Evolutionary conservation across 2,888 invertebrate species (phyloP), one percentile per base, ranked within the genome.

Genomic region (Bugula neritina): DNA sequence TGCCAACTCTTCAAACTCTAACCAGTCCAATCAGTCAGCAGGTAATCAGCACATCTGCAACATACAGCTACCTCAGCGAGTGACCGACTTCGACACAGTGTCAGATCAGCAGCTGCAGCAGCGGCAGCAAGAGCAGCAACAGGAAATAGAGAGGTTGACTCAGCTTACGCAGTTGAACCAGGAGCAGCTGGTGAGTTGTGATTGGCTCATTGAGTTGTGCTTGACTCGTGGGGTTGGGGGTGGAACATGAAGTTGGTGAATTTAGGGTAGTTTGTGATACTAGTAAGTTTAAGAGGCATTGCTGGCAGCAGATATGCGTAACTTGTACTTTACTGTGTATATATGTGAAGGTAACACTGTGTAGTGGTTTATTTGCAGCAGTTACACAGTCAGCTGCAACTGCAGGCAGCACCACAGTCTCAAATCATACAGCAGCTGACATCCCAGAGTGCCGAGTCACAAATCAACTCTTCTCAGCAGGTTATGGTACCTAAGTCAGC

Each of bases 121-220:
- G 63, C 63, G 31, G 31, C 27, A 63, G 63, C 31, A 63, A 27
- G 63, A 63, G 63, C 63, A 63, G 31, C 63, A 63, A 27, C 63
- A 63, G 63, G 63, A 63, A 27, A 63, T 63, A 63, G 63, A 27
- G 10, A 63, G 63, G n/a, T n/a, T 63, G 5, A 63, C 63, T 63
- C 63, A 63, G 63, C 31, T 63, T 13, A 63, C 63, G 10, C 63
- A 63, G 31, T 31, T 63, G 2, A 63, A 63, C 63, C 31, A 63
- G 63, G 63, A 63, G 31, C 63, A 63, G 13, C 63, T 43, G 17
- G 43, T 43, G 17, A 43, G 43, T 43, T n/a, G n/a, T n/a, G n/a
- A n/a, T n/a, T n/a, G n/a, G n/a, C n/a, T n/a, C n/a, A n/a, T n/a
- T n/a, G n/a, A n/a, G n/a, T n/a, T n/a, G n/a, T n/a, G n/a, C n/a